Conservation (phyloP, 2,797 vertebrate genomes). For the Esox lucius region DNA sequence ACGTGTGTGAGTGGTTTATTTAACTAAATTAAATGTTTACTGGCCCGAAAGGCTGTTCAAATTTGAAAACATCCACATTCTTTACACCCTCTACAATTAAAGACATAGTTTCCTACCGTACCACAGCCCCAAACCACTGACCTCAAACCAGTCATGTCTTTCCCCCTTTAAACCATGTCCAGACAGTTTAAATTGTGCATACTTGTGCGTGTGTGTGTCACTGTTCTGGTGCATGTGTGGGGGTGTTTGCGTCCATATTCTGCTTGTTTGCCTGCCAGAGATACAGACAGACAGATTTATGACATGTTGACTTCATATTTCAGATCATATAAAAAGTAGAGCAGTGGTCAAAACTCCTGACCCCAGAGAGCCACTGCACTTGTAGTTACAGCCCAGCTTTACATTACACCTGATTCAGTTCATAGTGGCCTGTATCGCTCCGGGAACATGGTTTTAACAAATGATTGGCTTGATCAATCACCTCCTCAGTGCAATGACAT, state of each 20-base stretch:
- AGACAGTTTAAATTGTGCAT: background rate
- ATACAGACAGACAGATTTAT: background rate
- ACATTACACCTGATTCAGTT: too few relatives aligned
- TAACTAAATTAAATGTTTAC: slow-evolving; percentile 59
- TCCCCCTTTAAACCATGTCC: background rate
- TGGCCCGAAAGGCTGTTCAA: slow-evolving; percentile 31
- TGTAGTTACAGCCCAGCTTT: background rate
- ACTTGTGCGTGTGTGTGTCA: background rate
- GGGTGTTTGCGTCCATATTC: background rate
- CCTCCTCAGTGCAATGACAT: background rate
- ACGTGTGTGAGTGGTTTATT: slow-evolving; percentile 38
- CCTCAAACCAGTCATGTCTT: slow-evolving; percentile 8
- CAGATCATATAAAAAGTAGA: background rate
- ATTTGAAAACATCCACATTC: slow-evolving; percentile 34
- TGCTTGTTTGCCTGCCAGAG: background rate
- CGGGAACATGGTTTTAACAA: too few relatives aligned
- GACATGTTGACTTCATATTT: background rate
- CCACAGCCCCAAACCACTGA: slow-evolving; percentile 11
- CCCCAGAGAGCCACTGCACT: background rate
- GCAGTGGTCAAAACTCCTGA: background rate
- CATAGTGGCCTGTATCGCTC: too few relatives aligned
- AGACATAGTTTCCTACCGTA: background rate
- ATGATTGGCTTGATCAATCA: too few relatives aligned
- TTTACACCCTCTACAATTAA: slow-evolving; percentile 19
- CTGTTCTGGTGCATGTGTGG: background rate